phyloP scores from a whole-genome alignment of 2,888 invertebrate species.

The Pinctada fucata region DNA sequence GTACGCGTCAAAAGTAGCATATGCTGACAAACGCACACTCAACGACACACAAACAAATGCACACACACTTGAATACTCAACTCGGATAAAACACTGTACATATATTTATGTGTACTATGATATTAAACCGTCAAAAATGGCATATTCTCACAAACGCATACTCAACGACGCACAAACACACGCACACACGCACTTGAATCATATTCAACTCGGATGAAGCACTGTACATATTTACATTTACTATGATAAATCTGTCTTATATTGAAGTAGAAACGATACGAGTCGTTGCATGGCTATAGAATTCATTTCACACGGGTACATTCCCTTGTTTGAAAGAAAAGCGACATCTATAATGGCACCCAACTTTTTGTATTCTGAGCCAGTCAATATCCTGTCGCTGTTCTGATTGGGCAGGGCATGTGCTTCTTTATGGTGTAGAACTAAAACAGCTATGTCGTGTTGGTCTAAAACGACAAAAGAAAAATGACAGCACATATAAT shows the following conservation, averaged over 20 bases:
- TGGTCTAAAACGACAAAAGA: slow-evolving; percentile 17
- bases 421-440: slow-evolving; percentile 54
- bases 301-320: slow-evolving; percentile 57
- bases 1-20: no score
- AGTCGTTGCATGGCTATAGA: slow-evolving; percentile 38
- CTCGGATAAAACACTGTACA: no score
- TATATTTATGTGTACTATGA: no score
- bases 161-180: no score
- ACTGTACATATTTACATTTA: no score
- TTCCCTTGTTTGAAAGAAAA: slow-evolving; percentile 48
- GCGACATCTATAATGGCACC: slow-evolving; percentile 56
- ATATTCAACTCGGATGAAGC: no score
- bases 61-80: no score
- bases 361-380: slow-evolving; percentile 47
- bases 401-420: slow-evolving; percentile 54
- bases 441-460: slow-evolving; percentile 43
- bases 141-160: no score
- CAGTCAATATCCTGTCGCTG: slow-evolving; percentile 50
- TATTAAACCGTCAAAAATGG: no score
- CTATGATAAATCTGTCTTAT: slow-evolving; percentile 6
- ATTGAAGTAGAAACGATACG: slow-evolving; percentile 36
- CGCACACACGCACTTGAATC: no score
- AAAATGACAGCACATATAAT: neutral
- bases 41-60: no score
- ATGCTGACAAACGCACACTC: no score